phyloP scores from a whole-genome alignment of 2,797 vertebrate species.

The Syngnathus acus region DNA sequence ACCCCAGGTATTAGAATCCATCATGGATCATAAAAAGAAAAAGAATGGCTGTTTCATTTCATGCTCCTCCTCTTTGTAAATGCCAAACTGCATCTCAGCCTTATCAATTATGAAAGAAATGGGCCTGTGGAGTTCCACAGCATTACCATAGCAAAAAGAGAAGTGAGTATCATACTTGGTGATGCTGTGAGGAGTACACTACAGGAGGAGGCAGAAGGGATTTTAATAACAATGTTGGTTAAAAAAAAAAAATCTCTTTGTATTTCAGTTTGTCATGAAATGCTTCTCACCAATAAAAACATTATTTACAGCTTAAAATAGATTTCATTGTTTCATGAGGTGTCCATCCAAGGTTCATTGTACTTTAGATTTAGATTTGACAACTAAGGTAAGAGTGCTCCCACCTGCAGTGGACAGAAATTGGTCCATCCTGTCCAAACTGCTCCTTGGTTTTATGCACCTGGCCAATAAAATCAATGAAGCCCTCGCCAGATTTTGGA shows the following conservation, averaged over 20 bases:
- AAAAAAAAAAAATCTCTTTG: not conserved
- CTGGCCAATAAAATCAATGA: slow-evolving; percentile 97
- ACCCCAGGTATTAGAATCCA: slow-evolving; percentile 45
- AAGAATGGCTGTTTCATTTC: slow-evolving; percentile 51
- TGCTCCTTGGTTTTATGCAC: slow-evolving; percentile 99
- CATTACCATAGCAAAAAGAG: slow-evolving; percentile 35
- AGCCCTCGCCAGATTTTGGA: slow-evolving; percentile 95
- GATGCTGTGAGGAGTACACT: slow-evolving; percentile 33
- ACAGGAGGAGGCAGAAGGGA: slow-evolving; percentile 1
- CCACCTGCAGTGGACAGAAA: slow-evolving; percentile 98
- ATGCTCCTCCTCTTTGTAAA: slow-evolving; percentile 53
- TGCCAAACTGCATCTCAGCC: slow-evolving; percentile 52
- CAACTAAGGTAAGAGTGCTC: not conserved
- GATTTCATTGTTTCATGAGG: not conserved
- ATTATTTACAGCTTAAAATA: not conserved
- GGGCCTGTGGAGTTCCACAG: slow-evolving; percentile 40
- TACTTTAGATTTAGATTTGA: too few relatives aligned
- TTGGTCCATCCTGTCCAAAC: slow-evolving; percentile 96
- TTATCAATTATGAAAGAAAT: slow-evolving; percentile 63
- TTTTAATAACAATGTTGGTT: slow-evolving; percentile 33
- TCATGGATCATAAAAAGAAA: slow-evolving; percentile 46
- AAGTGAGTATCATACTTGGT: slow-evolving; percentile 38
- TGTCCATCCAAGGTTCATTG: not conserved
- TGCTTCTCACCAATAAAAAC: slow-evolving; percentile 1
- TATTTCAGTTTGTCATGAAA: not conserved